Conservation (phyloP, 1,140 invertebrate genomes). For the Bombus pyrosoma region DNA sequence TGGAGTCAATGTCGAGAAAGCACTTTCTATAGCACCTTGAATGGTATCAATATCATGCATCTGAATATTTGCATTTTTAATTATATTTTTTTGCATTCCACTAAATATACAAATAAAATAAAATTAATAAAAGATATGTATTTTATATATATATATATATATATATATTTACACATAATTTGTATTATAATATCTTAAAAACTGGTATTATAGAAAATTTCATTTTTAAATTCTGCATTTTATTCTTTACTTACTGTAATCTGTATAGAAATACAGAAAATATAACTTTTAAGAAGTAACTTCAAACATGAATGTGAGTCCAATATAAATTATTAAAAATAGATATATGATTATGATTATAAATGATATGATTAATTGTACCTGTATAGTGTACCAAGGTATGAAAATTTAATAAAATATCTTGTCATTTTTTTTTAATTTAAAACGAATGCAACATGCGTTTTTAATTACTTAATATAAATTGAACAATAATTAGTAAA, state of each 20-base stretch:
- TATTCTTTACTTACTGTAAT: not conserved
- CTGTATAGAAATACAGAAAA: not conserved
- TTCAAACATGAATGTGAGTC: not conserved
- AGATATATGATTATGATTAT: not conserved
- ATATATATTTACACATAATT: not conserved
- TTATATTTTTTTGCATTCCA: conserved; percentile 59
- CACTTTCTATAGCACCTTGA: conserved; percentile 86
- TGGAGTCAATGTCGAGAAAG: conserved; percentile 80
- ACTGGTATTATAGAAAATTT: not conserved
- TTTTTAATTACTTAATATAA: not conserved
- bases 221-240: not conserved
- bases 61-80: conserved; percentile 82
- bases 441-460: not conserved
- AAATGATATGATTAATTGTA: conserved; percentile 26
- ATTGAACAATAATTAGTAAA: not conserved
- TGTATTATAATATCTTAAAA: not conserved
- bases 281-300: too few species aligned
- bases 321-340: not conserved
- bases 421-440: conserved; percentile 28
- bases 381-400: conserved; percentile 77
- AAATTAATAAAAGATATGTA: too few species aligned
- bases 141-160: too few species aligned
- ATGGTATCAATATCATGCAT: conserved; percentile 80
- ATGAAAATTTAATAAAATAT: conserved; percentile 71
- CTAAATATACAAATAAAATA: conserved; percentile 11